Conservation (phyloP, 2,113 vertebrate species). For the Bujurquina vittata region DNA sequence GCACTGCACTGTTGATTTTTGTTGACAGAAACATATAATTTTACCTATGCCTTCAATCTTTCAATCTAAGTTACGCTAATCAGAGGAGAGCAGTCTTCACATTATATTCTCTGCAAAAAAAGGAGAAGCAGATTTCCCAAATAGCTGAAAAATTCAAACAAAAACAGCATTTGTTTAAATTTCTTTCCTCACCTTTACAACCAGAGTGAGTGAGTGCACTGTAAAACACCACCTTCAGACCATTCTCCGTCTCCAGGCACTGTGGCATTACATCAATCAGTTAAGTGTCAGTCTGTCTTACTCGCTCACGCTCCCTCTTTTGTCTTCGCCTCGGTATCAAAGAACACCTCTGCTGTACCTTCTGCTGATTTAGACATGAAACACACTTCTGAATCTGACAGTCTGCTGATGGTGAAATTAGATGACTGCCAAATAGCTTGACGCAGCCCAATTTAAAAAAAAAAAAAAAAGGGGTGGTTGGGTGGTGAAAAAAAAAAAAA, state of each 20-base stretch:
- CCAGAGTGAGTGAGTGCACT: neutral
- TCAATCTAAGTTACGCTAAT: no score
- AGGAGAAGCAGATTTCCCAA: neutral
- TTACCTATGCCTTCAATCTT: no score
- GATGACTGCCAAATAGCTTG: slow-evolving; percentile 35
- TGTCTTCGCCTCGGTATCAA: slow-evolving; percentile 4
- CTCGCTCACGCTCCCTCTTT: slow-evolving; percentile 17
- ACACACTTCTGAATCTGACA: slow-evolving; percentile 37
- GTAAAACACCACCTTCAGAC: slow-evolving; percentile 2
- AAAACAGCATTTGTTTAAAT: neutral
- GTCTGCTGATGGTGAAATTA: slow-evolving; percentile 50
- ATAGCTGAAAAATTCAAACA: neutral
- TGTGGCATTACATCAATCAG: slow-evolving; percentile 30
- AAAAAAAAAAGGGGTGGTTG: slow-evolving; percentile 19
- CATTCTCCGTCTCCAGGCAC: neutral
- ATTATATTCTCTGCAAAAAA: no score
- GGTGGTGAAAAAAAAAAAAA: no score
- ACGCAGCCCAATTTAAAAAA: slow-evolving; percentile 3
- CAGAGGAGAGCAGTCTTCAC: no score
- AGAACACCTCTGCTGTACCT: slow-evolving; percentile 9
- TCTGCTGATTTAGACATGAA: slow-evolving; percentile 32
- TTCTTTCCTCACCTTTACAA: neutral
- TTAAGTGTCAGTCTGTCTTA: slow-evolving; percentile 23
- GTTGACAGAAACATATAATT: no score
- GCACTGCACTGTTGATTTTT: no score